Base-by-base conservation (phyloP, 2,888 invertebrate genomes). In the Limnephilus marmoratus region DNA sequence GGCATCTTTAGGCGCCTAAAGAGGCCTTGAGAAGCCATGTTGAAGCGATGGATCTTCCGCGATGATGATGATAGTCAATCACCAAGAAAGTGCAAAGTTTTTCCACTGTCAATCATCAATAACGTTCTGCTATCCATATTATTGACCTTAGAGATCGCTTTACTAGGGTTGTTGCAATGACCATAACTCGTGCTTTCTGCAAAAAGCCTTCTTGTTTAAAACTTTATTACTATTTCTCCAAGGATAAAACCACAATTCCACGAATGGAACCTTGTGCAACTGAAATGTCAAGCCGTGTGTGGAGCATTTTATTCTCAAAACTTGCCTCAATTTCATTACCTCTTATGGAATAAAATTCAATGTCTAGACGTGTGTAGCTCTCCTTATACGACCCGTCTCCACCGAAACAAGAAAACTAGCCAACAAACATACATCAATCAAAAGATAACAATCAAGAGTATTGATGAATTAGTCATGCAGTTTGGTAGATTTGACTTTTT, bases 261-360 rank as follows among this genome's bases (percentile, higher is more conserved):
- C 68, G 24, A 68, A 68, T 24, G 24, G 24, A 68, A 68, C 68
- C 68, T 68, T 68, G 24, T 83, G 83, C 12, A 83, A 83, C 37
- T 83, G 83, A 83, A 83, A 83, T 83, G 37, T 83, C 83, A 83
- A 83, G 68, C 83, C 34, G 83, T 37, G 83, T 34, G 68, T 83
- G 37, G 37, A 34, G 24, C 12, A 29, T 45, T n/a, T 86, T 86
- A 49, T 45, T 45, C 41, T 49, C 86, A 86, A 86, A 86, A 86
- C 86, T 86, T 49, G 86, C 41, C 86, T 86, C 49, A 86, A 86
- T 86, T 49, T 86, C 45, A 49, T 86, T 37, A 45, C 86, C 86
- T 29, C 86, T 29, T 86, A 86, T 86, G 86, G 86, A 86, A 86
- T 2, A 86, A 45, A 86, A 86, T 49, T 86, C 86, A 86, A 86